Evolutionary conservation across 1,140 invertebrate species (phyloP).

Genomic region (Drosophila paulistorum): DNA sequence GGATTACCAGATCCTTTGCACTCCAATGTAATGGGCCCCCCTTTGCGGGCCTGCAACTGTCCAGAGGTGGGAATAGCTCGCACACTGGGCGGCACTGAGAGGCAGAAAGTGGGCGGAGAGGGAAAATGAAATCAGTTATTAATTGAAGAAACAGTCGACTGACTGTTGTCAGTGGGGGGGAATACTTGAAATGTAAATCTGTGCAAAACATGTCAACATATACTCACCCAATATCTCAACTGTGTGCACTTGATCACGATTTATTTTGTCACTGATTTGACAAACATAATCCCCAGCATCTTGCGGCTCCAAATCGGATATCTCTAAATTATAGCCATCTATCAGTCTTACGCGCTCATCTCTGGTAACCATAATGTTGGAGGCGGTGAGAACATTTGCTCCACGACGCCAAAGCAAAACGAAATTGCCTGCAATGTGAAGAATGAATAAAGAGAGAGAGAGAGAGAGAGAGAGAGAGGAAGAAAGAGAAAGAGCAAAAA

Average conservation of each 20-base stretch:
- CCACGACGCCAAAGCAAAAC: conserved; percentile 88
- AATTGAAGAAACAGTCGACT: conserved; percentile 33
- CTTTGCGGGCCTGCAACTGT: conserved; percentile 86
- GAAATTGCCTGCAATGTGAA: conserved; percentile 84
- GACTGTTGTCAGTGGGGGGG: background rate
- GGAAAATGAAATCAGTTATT: conserved; percentile 40
- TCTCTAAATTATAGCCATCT: conserved; percentile 88
- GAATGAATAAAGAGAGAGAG: conserved; percentile 22
- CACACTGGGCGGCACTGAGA: conserved; percentile 85
- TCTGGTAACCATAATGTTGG: conserved; percentile 88
- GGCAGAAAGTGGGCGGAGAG: background rate
- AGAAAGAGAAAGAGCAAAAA: conserved; percentile 10
- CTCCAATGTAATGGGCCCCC: conserved; percentile 87
- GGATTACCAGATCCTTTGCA: conserved; percentile 88
- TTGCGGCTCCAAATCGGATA: conserved; percentile 85
- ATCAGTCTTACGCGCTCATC: conserved; percentile 87
- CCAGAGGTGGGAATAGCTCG: conserved; percentile 85
- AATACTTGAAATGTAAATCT: conserved; percentile 47
- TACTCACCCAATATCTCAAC: conserved; percentile 83
- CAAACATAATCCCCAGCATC: conserved; percentile 85
- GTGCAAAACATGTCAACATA: conserved; percentile 43
- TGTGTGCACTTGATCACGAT: conserved; percentile 85
- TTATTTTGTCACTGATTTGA: conserved; percentile 87
- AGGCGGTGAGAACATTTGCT: conserved; percentile 87
- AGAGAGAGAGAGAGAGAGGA: conserved; percentile 19